Evolutionary conservation across 2,888 invertebrate species (phyloP).

Genomic region (Neocrepidodera transversa): DNA sequence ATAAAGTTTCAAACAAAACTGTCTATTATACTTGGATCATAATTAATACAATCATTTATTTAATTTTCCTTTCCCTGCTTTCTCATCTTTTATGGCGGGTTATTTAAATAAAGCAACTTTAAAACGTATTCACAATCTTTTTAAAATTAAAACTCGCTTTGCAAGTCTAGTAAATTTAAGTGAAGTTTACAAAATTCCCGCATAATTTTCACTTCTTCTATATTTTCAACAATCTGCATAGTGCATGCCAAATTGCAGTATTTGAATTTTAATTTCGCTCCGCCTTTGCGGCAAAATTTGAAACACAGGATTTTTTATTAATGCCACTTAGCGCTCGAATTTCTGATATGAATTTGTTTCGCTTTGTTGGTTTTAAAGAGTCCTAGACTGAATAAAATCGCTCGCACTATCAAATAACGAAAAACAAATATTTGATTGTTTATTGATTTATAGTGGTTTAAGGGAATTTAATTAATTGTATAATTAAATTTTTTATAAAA

Average conservation of each 20-base stretch:
- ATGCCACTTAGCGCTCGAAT: conserved; percentile 28
- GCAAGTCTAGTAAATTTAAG: conserved; percentile 1
- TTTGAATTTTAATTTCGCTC: conserved; percentile 32
- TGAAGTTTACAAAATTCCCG: conserved; percentile 17
- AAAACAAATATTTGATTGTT: too few relatives aligned
- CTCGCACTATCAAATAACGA: too few relatives aligned
- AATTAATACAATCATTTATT: too few relatives aligned
- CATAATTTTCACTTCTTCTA: conserved; percentile 26
- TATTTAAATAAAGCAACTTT: too few relatives aligned
- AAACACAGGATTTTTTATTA: conserved; percentile 25
- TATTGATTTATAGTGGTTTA: too few relatives aligned
- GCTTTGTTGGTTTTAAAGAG: conserved; percentile 14
- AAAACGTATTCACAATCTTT: not conserved
- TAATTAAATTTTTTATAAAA: too few relatives aligned
- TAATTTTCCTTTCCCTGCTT: too few relatives aligned
- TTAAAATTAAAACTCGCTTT: conserved; percentile 5
- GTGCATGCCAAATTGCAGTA: conserved; percentile 30
- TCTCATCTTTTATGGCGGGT: too few relatives aligned
- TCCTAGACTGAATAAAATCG: conserved; percentile 5
- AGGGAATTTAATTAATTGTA: too few relatives aligned
- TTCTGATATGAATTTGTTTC: conserved; percentile 10
- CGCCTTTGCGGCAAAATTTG: conserved; percentile 25
- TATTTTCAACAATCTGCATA: conserved; percentile 27
- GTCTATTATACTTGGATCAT: too few relatives aligned
- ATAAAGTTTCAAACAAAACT: too few relatives aligned